Evolutionary conservation across 2,888 invertebrate genomes (phyloP).

Genomic region (Callimorpha dominula): DNA sequence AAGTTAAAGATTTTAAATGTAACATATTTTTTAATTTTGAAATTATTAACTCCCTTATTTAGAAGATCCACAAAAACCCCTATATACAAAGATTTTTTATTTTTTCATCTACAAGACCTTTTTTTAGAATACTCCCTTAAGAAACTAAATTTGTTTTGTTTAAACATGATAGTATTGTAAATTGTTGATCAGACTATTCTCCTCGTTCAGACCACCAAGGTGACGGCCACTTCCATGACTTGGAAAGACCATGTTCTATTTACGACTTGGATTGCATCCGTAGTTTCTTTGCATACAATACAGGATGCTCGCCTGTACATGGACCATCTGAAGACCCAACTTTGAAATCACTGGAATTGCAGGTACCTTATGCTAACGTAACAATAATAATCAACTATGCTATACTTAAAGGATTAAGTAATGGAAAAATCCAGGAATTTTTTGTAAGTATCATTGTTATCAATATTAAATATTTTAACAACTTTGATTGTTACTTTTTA

Average conservation of each 20-base stretch:
- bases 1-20: too few relatives aligned
- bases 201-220: background rate
- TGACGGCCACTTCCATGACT: background rate
- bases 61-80: too few relatives aligned
- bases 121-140: too few relatives aligned
- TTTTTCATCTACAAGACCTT: background rate
- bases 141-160: too few relatives aligned
- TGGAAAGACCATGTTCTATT: constrained; percentile 40
- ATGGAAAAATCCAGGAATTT: constrained; percentile 44
- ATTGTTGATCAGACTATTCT: background rate
- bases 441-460: constrained; percentile 41
- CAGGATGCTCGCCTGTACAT: constrained; percentile 38
- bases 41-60: too few relatives aligned
- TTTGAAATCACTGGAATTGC: constrained; percentile 13
- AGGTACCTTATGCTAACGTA: constrained; percentile 40
- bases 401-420: constrained; percentile 42
- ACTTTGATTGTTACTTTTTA: background rate
- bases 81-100: background rate
- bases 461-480: too few relatives aligned
- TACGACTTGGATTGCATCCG: constrained; percentile 50
- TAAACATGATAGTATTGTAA: too few relatives aligned
- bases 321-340: constrained; percentile 46
- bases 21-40: too few relatives aligned
- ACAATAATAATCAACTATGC: constrained; percentile 36
- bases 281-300: constrained; percentile 40